These are phyloP conservation scores for Sarotherodon lohbergeri DNA, from an alignment of 2,113 vertebrate genomes.

Conservation along the genomic window DNA sequence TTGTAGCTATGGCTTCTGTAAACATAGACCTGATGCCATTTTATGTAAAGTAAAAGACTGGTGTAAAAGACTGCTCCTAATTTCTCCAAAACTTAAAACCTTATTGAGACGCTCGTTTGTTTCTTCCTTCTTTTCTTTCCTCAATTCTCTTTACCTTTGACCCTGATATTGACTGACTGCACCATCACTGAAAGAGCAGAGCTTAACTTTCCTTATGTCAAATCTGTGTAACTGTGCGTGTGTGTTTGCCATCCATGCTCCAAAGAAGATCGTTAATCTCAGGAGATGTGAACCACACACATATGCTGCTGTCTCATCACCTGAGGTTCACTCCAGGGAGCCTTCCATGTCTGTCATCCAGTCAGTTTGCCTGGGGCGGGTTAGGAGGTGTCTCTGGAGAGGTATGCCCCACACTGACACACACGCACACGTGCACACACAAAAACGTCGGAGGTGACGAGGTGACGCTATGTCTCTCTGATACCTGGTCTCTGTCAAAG, in stretches of 20 bases:
- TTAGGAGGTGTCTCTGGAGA: conserved; percentile 30
- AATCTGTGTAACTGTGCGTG: not conserved
- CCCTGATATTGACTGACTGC: conserved; percentile 32
- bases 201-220: conserved; percentile 12
- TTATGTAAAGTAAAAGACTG: not conserved
- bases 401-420: not conserved
- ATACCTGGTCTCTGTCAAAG: conserved; percentile 57
- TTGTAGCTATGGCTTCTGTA: not conserved
- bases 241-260: not conserved
- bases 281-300: conserved; percentile 40
- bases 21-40: not conserved
- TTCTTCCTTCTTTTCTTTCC: not conserved
- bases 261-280: conserved; percentile 18
- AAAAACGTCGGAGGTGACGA: conserved; percentile 47
- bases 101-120: not conserved
- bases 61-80: not conserved
- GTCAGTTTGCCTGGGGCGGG: conserved; percentile 28
- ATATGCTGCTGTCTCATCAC: conserved; percentile 42
- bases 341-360: conserved; percentile 35
- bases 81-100: not conserved
- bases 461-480: conserved; percentile 49
- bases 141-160: not conserved
- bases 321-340: conserved; percentile 49
- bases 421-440: not conserved
- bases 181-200: conserved; percentile 21